These are phyloP conservation scores for Hypselothyrea guttata DNA, from an alignment of 2,888 invertebrate genomes.

Conservation along the genomic window DNA sequence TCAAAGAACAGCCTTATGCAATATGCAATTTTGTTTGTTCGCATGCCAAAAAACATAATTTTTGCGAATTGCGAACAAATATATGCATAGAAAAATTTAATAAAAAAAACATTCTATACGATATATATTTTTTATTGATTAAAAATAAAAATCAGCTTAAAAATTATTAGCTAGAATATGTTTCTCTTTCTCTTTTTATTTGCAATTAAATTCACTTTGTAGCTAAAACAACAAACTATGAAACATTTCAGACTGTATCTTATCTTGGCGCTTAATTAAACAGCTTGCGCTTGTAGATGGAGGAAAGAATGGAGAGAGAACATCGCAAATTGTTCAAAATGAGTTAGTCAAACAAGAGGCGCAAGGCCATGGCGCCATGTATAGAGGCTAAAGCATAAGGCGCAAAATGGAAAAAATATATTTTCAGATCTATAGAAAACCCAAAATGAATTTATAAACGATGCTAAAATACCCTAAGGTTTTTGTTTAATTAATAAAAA, in stretches of 20 bases:
- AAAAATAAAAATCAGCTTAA: no score
- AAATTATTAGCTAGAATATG: no score
- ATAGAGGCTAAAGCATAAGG: constrained; percentile 45
- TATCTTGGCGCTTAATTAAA: constrained; percentile 72
- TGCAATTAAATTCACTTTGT: constrained; percentile 62
- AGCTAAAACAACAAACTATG: constrained; percentile 52
- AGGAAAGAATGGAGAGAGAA: background rate
- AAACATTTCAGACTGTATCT: constrained; percentile 65
- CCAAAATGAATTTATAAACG: constrained; percentile 2
- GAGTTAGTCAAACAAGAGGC: constrained; percentile 72
- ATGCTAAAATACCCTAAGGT: constrained; percentile 6
- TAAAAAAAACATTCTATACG: no score
- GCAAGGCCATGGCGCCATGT: constrained; percentile 60
- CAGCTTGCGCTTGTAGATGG: constrained; percentile 20
- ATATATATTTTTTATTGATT: no score
- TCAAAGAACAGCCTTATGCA: no score
- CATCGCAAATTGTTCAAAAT: constrained; percentile 72
- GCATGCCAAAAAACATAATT: no score
- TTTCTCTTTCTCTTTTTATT: constrained; percentile 35
- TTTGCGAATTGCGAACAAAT: no score
- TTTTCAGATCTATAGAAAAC: no score
- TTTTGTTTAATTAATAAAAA: no score
- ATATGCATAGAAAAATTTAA: no score
- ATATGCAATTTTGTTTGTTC: no score
- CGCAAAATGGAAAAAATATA: constrained; percentile 40